Conservation (phyloP, 2,888 invertebrate genomes). For the Biston stratarius region DNA sequence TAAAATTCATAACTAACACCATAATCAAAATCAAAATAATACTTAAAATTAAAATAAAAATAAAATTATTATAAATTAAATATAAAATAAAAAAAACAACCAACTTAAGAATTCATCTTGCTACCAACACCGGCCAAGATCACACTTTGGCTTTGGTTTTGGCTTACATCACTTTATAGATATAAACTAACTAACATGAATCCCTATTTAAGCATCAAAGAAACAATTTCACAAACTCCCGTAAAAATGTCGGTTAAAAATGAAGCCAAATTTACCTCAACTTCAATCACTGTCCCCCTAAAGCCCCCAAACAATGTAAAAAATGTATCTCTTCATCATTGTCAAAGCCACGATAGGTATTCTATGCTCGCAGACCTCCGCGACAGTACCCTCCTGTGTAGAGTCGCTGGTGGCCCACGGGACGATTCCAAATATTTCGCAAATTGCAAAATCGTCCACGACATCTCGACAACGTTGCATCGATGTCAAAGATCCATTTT, state of each 20-base stretch:
- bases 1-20: too few species aligned
- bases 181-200: too few species aligned
- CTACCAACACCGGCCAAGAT: too few species aligned
- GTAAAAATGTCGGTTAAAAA: background rate
- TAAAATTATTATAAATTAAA: too few species aligned
- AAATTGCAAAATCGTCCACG: conserved; percentile 77
- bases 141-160: too few species aligned
- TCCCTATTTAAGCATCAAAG: background rate
- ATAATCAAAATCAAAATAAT: too few species aligned
- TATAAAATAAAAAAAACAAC: too few species aligned
- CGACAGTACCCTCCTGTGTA: conserved; percentile 47
- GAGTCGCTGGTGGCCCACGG: conserved; percentile 75
- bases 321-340: conserved; percentile 39
- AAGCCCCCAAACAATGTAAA: conserved; percentile 28
- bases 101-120: too few species aligned
- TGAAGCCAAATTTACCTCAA: conserved; percentile 4
- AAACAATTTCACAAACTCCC: background rate
- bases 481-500: conserved; percentile 42
- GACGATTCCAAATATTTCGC: conserved; percentile 80
- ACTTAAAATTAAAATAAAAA: too few species aligned
- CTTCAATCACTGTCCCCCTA: conserved; percentile 13
- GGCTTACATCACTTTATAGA: too few species aligned
- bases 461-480: conserved; percentile 60
- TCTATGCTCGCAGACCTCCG: conserved; percentile 52
- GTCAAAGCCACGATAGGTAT: conserved; percentile 42